Base-by-base conservation (phyloP, 2,797 vertebrate species). In the Mormyrops boulengeri region DNA sequence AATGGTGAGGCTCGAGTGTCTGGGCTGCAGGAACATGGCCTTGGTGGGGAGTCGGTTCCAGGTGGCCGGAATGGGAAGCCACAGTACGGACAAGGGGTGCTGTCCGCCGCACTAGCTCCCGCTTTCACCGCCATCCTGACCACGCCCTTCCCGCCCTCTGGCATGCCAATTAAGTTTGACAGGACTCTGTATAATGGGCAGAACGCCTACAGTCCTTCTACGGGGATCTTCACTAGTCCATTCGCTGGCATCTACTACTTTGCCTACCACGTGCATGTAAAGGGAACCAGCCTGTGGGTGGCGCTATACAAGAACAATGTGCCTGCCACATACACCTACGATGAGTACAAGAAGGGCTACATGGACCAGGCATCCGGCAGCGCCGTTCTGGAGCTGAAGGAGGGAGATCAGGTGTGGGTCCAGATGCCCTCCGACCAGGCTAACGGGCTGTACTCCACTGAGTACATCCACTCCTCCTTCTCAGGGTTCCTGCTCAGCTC, bases 361-460 rank as follows among this genome's bases (percentile, higher is more conserved):
- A 97, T 99, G 97, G 99, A 99, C 97, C 99, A 99, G 95, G 99
- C 99, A 0, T 99, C 99, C 0, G 99, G 99, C 41, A 99, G 98
- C 88, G 98, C 98, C 0, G 99, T 99, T 92, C 96, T 99, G 60
- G 98, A 99, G 96, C 97, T 99, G 90, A 98, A 98, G 94, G 97
- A 98, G 94, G 97, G 97, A 0, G 99, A 99, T 94, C 98, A 99
- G 93, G 98, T 99, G 90, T 99, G 97, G 97, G 94, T 99, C 91
- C 99, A 99, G 93, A 99, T 99, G 98, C 99, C 99, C 69, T 99
- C 98, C 5, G 98, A 99, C 95, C 98, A 99, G 95, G 98, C 98
- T 92, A 99, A 99, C 0, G 99, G 99, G 93, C 95, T 99, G 91
- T 99, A 99, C 93, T 99, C 99, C 93, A 99, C 98, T 0, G 98